These are phyloP conservation scores for Chrysopilus asiliformis DNA, from an alignment of 2,888 invertebrate species.

Conservation along the genomic window DNA sequence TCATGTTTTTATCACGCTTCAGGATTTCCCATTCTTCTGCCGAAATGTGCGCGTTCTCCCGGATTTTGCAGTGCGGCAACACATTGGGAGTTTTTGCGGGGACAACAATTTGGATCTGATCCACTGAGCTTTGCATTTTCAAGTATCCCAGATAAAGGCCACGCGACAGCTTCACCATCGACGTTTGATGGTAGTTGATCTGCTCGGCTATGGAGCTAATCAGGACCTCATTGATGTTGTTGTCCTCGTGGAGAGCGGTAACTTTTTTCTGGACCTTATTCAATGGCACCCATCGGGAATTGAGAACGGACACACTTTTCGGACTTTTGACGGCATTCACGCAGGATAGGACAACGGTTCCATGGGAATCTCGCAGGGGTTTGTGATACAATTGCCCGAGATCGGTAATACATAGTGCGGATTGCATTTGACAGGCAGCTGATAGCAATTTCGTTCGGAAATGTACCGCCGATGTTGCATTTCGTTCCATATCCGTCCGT, in stretches of 20 bases:
- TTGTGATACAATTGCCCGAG: conserved; percentile 90
- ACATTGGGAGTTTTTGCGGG: conserved; percentile 88
- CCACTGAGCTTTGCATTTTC: conserved; percentile 92
- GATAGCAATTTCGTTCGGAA: conserved; percentile 84
- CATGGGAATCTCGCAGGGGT: conserved; percentile 76
- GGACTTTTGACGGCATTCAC: conserved; percentile 52
- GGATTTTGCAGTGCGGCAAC: conserved; percentile 81
- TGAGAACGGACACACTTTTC: conserved; percentile 77
- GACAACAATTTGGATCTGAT: conserved; percentile 84
- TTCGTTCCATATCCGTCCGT: conserved; percentile 89
- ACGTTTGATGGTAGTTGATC: conserved; percentile 50
- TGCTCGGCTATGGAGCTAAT: conserved; percentile 80
- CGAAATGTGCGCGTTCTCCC: conserved; percentile 92
- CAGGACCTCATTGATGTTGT: conserved; percentile 67
- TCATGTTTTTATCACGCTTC: conserved; percentile 44
- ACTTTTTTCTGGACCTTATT: conserved; percentile 71
- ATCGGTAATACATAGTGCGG: conserved; percentile 80
- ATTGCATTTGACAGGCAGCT: conserved; percentile 87
- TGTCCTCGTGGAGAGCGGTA: conserved; percentile 57
- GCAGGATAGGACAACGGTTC: conserved; percentile 81
- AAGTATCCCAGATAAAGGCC: conserved; percentile 93
- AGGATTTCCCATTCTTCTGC: conserved; percentile 94
- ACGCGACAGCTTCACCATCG: conserved; percentile 64
- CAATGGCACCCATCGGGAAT: conserved; percentile 85
- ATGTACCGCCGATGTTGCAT: conserved; percentile 79